Evolutionary conservation across 2,888 invertebrate species (phyloP).

Genomic region (Ennomos erosarius): DNA sequence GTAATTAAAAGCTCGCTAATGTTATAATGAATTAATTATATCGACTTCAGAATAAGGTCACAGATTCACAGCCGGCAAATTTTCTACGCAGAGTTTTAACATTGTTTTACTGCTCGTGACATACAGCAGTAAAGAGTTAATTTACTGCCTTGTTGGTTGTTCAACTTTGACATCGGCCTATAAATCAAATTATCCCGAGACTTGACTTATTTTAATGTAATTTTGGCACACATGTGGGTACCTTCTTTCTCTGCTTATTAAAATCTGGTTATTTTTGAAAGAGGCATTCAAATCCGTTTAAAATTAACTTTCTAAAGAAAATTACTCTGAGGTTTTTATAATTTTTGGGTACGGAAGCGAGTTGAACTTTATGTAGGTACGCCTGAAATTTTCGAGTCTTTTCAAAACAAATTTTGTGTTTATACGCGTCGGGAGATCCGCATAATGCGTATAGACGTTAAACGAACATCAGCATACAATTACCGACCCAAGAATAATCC

Average conservation of each 20-base stretch:
- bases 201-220: too few relatives aligned
- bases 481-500: slow-evolving; percentile 31
- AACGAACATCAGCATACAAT: slow-evolving; percentile 34
- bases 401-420: slow-evolving; percentile 21
- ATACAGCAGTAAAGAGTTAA: slow-evolving; percentile 21
- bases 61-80: slow-evolving; percentile 6
- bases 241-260: too few relatives aligned
- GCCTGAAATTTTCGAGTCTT: slow-evolving; percentile 17
- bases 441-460: slow-evolving; percentile 26
- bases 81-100: slow-evolving; percentile 15
- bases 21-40: slow-evolving; percentile 17
- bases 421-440: slow-evolving; percentile 10
- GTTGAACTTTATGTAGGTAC: slow-evolving; percentile 13
- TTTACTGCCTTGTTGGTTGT: slow-evolving; percentile 5
- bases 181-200: too few relatives aligned
- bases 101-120: slow-evolving; percentile 17
- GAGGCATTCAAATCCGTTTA: slow-evolving; percentile 9
- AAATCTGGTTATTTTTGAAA: slow-evolving; percentile 6
- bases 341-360: slow-evolving; percentile 34
- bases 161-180: slow-evolving; percentile 1
- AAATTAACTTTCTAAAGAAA: slow-evolving; percentile 17
- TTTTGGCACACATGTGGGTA: too few relatives aligned
- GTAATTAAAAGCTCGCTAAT: slow-evolving; percentile 35
- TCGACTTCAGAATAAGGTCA: slow-evolving; percentile 26
- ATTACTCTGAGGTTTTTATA: slow-evolving; percentile 29